Percentiles rank a stretch among this genome's conserved stretches.
These are phyloP conservation scores for Anableps anableps DNA, from an alignment of 2,797 vertebrate species.

Conservation along the genomic window DNA sequence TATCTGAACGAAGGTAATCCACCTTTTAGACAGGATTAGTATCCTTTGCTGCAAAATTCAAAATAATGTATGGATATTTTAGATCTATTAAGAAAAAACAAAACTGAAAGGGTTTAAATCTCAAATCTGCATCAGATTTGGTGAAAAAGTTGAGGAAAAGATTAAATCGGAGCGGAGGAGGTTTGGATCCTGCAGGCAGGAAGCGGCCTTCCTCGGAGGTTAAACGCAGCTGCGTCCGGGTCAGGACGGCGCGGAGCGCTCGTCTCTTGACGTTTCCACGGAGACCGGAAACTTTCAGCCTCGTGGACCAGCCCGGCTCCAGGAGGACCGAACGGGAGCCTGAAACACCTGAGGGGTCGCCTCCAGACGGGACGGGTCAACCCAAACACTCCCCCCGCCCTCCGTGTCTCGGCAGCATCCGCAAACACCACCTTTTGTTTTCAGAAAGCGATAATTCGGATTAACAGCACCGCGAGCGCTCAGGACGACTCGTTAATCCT, in stretches of 20 bases:
- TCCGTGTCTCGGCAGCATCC: slow-evolving; percentile 15
- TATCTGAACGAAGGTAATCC: not conserved
- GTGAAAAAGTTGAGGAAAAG: not conserved
- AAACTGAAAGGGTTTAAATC: not conserved
- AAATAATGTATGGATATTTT: not conserved
- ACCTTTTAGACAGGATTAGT: not conserved
- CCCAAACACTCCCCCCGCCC: no score
- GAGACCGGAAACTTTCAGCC: slow-evolving; percentile 17
- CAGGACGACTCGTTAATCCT: slow-evolving; percentile 72
- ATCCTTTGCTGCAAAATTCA: not conserved
- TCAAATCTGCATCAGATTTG: no score
- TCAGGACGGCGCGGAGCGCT: not conserved
- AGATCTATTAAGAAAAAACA: not conserved
- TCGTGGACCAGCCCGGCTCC: not conserved
- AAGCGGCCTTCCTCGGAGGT: not conserved
- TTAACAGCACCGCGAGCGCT: slow-evolving; percentile 49
- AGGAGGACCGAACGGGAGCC: not conserved
- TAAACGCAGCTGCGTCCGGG: not conserved
- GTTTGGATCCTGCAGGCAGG: slow-evolving; percentile 19
- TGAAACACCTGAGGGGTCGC: slow-evolving; percentile 10
- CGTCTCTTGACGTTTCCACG: not conserved
- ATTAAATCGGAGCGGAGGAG: not conserved
- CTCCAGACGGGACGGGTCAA: not conserved
- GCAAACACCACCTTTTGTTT: slow-evolving; percentile 46
- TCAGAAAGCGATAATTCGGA: slow-evolving; percentile 35